Evolutionary conservation across 2,888 invertebrate species (phyloP).

Genomic region (Chloroclystis v-ata): DNA sequence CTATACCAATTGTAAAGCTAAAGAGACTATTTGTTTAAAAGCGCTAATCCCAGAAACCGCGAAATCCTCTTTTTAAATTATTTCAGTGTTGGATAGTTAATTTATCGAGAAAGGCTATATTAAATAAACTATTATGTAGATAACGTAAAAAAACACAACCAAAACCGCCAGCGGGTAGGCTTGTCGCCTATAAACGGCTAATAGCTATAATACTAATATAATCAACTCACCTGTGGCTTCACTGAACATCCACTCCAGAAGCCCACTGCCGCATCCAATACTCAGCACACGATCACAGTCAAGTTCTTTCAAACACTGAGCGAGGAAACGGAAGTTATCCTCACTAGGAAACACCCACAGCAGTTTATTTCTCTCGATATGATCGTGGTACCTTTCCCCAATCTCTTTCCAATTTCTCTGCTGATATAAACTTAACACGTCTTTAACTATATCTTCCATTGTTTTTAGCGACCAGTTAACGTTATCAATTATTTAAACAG

Average conservation of each 20-base stretch:
- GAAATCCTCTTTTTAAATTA: no score
- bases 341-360: conserved; percentile 87
- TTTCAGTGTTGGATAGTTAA: no score
- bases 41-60: no score
- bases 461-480: not conserved
- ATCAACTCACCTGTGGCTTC: conserved; percentile 78
- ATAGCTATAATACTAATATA: no score
- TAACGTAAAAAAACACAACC: no score
- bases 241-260: conserved; percentile 88
- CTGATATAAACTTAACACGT: conserved; percentile 57
- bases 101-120: no score
- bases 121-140: no score
- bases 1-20: no score
- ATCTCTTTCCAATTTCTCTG: conserved; percentile 71
- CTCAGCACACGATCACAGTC: conserved; percentile 78
- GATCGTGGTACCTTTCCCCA: conserved; percentile 62
- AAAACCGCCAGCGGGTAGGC: no score
- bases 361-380: conserved; percentile 74
- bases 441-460: conserved; percentile 61
- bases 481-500: not conserved
- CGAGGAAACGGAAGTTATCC: conserved; percentile 80
- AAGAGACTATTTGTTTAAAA: no score
- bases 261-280: conserved; percentile 88
- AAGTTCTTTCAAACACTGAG: conserved; percentile 57
- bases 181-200: no score